phyloP scores from a whole-genome alignment of 2,797 vertebrate genomes.

The Babyrousa celebensis region DNA sequence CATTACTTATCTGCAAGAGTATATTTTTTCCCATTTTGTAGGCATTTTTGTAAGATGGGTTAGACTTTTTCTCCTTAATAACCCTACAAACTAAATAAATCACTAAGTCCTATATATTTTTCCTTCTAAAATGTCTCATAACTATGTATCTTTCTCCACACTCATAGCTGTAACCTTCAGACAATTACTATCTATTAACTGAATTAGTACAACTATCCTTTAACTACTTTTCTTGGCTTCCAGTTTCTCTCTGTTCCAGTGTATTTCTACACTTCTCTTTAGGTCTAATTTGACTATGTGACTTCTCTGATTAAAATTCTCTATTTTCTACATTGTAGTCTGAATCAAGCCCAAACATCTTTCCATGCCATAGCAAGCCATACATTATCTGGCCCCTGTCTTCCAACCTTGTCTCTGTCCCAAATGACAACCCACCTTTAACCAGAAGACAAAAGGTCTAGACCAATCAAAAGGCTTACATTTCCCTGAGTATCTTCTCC shows the following conservation, averaged over 20 bases:
- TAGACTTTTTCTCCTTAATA: conserved; percentile 50
- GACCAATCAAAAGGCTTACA: not conserved
- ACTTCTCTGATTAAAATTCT: conserved; percentile 51
- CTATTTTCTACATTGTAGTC: not conserved
- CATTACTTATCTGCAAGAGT: conserved; percentile 49
- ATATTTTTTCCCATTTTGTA: not conserved
- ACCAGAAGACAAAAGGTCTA: not conserved
- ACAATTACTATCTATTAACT: not conserved
- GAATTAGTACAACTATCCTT: not conserved
- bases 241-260: not conserved
- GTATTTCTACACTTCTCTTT: not conserved
- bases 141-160: not conserved
- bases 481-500: not conserved
- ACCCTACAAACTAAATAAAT: conserved; percentile 57
- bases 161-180: not conserved
- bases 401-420: not conserved
- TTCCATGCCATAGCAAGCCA: not conserved
- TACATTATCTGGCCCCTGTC: not conserved
- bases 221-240: conserved; percentile 12
- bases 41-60: conserved; percentile 57
- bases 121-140: conserved; percentile 30
- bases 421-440: not conserved
- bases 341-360: conserved; percentile 6
- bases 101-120: conserved; percentile 47
- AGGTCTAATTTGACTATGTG: conserved; percentile 1